Evolutionary conservation across 2,888 invertebrate genomes (phyloP).

Genomic region (Ephialtes manifestator): DNA sequence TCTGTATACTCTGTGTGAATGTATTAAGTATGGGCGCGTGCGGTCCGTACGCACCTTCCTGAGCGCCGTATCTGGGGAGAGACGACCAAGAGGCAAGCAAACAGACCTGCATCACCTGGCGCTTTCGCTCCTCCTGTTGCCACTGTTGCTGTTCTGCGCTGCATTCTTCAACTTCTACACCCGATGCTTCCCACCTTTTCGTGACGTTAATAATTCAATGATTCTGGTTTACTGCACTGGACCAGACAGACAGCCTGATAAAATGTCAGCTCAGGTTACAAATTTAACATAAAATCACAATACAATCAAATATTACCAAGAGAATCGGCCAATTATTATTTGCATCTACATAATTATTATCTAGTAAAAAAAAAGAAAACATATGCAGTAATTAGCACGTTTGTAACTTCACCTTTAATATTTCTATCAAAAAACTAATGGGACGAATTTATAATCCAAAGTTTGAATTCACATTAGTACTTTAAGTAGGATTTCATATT

Average conservation of each 20-base stretch:
- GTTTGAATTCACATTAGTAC: too few relatives aligned
- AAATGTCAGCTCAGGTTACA: constrained; percentile 2
- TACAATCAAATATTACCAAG: not conserved
- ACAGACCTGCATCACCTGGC: constrained; percentile 57
- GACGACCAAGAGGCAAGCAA: constrained; percentile 26
- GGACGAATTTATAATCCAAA: too few relatives aligned
- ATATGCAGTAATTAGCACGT: too few relatives aligned
- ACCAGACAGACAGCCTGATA: not conserved
- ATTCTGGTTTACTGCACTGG: not conserved
- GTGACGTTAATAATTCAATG: constrained; percentile 25
- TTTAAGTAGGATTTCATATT: too few relatives aligned
- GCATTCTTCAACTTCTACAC: constrained; percentile 35
- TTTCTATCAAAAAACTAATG: too few relatives aligned
- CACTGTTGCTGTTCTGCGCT: not conserved
- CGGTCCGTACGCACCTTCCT: constrained; percentile 56
- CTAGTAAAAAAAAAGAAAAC: too few relatives aligned
- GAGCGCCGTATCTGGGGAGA: constrained; percentile 32
- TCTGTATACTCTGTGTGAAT: constrained; percentile 15
- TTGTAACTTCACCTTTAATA: too few relatives aligned
- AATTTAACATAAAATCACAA: not conserved
- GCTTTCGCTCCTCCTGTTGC: constrained; percentile 57
- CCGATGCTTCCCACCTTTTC: constrained; percentile 33
- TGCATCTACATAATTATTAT: too few relatives aligned
- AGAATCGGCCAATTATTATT: not conserved
- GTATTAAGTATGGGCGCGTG: constrained; percentile 59